Base-by-base conservation (phyloP, 1,140 invertebrate genomes). In the Trichonephila clavata region DNA sequence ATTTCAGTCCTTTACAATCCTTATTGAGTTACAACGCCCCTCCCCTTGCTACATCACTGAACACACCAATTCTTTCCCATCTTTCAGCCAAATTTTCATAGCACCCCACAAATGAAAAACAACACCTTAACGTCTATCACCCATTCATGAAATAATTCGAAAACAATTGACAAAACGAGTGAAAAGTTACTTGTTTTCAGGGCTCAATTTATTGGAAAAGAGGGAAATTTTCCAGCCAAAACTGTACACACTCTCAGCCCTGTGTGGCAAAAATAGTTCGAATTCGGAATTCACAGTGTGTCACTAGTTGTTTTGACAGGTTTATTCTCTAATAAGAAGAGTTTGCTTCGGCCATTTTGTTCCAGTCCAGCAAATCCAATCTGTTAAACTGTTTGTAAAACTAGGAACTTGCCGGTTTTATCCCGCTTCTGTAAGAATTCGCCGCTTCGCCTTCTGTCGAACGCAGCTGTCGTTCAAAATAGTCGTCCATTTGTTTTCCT, bases 311-410 rank as follows among this genome's bases (percentile, higher is more conserved):
- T 71, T 71, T 71, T 71, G 68, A 71, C 68, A 71, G 68, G 68
- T 71, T 71, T 71, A 71, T 71, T 71, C 27, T 24, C 68, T 32
- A 71, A 71, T 71, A 71, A 71, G 68, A 32, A 71, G 68, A 71
- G 68, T 71, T 71, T 71, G 4, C 68, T 27, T 71, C 5, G 68
- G 68, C 68, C 68, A 71, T 71, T 71, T 32, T 32, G 68, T 71
- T 71, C 68, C 16, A 71, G 24, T 71, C 24, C 68, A 71, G 24
- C n/a, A 16, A 71, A 27, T 71, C 24, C 27, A 71, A 71, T 71
- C 27, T 71, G 68, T 32, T 71, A 71, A 71, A 71, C 68, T 71
- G 68, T 71, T 71, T 71, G 68, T 71, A 71, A 71, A 71, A 71
- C 24, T 71, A n/a, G 10, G 27, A 27, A 16, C 68, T 71, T 71